Evolutionary conservation across 2,797 vertebrate species (phyloP).

Genomic region (Pangasius larnaudii): DNA sequence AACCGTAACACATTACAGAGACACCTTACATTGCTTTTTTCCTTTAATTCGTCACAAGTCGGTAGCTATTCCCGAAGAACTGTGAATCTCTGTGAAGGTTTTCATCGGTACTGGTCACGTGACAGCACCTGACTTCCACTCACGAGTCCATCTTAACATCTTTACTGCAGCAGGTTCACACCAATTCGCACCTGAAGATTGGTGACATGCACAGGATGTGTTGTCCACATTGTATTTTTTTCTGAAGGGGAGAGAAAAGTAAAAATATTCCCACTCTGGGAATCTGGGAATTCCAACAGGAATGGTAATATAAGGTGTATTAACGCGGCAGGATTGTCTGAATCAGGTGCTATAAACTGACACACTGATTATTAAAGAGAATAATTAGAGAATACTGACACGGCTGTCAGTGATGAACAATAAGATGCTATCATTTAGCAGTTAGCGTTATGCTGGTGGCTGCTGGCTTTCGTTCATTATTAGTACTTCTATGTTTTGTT

Average conservation of each 20-base stretch:
- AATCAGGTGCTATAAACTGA: background rate
- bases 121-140: background rate
- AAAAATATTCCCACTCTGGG: background rate
- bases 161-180: conserved; percentile 9
- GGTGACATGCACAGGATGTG: background rate
- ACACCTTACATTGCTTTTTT: too few relatives aligned
- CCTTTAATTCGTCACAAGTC: background rate
- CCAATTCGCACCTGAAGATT: conserved; percentile 9
- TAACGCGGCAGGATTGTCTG: background rate
- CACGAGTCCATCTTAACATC: background rate
- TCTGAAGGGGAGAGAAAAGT: background rate
- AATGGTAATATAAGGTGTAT: background rate
- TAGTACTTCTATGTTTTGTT: background rate
- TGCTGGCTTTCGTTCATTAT: background rate
- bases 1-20: background rate
- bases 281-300: background rate
- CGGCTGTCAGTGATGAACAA: background rate
- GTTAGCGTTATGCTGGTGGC: background rate
- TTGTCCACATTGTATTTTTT: too few relatives aligned
- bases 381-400: background rate
- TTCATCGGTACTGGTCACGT: background rate
- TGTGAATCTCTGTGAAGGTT: background rate
- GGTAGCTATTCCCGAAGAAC: background rate
- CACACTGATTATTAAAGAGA: background rate
- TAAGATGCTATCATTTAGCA: background rate